Base-by-base conservation (phyloP, 2,797 vertebrate genomes). In the Sylvia borin region DNA sequence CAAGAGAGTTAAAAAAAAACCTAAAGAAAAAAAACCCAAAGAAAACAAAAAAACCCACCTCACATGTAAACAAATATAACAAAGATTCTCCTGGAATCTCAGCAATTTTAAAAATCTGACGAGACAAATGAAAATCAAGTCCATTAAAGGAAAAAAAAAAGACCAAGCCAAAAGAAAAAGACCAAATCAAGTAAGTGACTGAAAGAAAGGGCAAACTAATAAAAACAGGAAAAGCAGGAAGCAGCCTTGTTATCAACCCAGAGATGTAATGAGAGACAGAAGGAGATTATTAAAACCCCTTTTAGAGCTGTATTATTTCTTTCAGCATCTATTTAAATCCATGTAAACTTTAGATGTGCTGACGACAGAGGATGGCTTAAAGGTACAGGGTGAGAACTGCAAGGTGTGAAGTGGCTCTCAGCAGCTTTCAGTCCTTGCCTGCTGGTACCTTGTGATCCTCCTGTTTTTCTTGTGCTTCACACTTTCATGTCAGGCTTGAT, bases 191-290 rank as follows among this genome's bases (percentile, higher is more conserved):
- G 8, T 67, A 71, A 72, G 40, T 22, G 79, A 94, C 75, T 16
- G 24, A 84, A 88, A 76, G 27, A 93, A 94, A 61, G n/a, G n/a
- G 34, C 0, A 3, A 86, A 68, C 82, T 90, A 88, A 93, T 90
- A 96, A 92, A 91, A 94, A 61, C 13, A 81, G 85, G 38, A 88
- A 81, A 81, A 94, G 66, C 82, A 91, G 87, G 85, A 95, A 94
- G 82, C 66, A 95, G 91, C 72, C 82, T 90, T 77, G 51, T 90
- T 95, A 90, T 62, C 79, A 93, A 85, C 26, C 20, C 85, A 88
- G 70, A 92, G 80, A 88, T 88, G 75, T 73, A 92, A 93, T 16
- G 13, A 93, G 87, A 93, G 91, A 90, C 88, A 92, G 93, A 66
- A 96, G 82, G 75, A 72, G 60, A 92, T 74, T 66, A 93, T 78